Conservation (phyloP, 1,140 invertebrate species). For the Bicyclus anynana region DNA sequence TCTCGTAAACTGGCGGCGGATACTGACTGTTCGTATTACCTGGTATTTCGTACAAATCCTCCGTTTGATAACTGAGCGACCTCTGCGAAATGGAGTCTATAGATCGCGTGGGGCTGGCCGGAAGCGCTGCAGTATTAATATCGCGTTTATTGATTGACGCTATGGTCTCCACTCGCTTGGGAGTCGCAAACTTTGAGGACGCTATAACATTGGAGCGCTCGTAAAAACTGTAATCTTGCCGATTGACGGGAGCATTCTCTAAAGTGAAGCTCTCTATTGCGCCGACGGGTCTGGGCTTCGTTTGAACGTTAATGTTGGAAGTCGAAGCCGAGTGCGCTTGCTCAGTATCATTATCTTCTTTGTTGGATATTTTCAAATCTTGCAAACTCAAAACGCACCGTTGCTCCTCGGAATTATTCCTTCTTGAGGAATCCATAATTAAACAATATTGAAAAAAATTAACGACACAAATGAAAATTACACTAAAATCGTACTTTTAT, state of each 20-base stretch:
- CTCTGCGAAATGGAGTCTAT: conserved; percentile 80
- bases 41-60: conserved; percentile 67
- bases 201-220: conserved; percentile 78
- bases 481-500: conserved; percentile 34
- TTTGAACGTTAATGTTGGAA: conserved; percentile 52
- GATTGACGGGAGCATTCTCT: conserved; percentile 57
- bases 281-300: conserved; percentile 64
- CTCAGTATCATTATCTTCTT: conserved; percentile 71
- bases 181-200: conserved; percentile 86
- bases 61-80: conserved; percentile 81
- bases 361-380: conserved; percentile 74
- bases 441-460: conserved; percentile 10
- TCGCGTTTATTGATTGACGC: conserved; percentile 77
- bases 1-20: conserved; percentile 86
- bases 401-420: conserved; percentile 64
- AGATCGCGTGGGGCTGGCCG: conserved; percentile 72
- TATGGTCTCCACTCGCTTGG: conserved; percentile 82
- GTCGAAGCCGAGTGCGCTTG: conserved; percentile 63
- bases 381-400: conserved; percentile 69
- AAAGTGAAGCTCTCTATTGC: conserved; percentile 74
- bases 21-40: conserved; percentile 60
- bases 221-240: conserved; percentile 73
- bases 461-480: conserved; percentile 13
- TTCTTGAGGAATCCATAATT: conserved; percentile 64
- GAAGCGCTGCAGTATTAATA: conserved; percentile 56